phyloP scores from a whole-genome alignment of 2,797 vertebrate genomes.

The Gobionotothen gibberifrons region DNA sequence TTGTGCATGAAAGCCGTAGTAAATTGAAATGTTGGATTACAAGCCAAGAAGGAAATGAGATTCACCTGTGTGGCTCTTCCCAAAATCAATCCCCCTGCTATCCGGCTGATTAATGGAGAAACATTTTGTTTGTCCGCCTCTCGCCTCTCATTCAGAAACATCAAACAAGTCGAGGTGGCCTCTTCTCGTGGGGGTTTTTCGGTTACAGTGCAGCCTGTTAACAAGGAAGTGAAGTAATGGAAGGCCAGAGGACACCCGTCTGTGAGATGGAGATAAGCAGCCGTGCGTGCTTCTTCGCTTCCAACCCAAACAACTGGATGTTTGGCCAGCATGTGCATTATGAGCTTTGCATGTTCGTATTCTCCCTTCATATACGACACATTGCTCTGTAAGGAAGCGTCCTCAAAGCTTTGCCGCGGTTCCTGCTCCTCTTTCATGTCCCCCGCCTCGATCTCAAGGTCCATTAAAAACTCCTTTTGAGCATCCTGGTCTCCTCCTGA shows the following conservation, averaged over 20 bases:
- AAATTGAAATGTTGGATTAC: slow-evolving; percentile 67
- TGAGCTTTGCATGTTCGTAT: slow-evolving; percentile 15
- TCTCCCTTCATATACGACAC: neutral
- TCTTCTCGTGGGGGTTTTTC: slow-evolving; percentile 9
- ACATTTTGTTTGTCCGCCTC: slow-evolving; percentile 26
- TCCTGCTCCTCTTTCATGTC: slow-evolving; percentile 57
- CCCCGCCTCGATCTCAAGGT: slow-evolving; percentile 55
- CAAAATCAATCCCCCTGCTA: slow-evolving; percentile 43
- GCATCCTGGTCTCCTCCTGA: slow-evolving; percentile 11
- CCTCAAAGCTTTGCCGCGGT: slow-evolving; percentile 30
- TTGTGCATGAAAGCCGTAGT: slow-evolving; percentile 42
- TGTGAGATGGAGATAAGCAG: slow-evolving; percentile 71
- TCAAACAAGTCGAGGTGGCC: slow-evolving; percentile 47
- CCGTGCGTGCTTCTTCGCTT: slow-evolving; percentile 33
- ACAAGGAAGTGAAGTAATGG: slow-evolving; percentile 64
- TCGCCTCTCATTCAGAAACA: slow-evolving; percentile 25
- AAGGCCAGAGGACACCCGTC: slow-evolving; percentile 61
- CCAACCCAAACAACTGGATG: slow-evolving; percentile 9
- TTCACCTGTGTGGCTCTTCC: slow-evolving; percentile 55
- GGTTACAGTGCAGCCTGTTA: slow-evolving; percentile 55
- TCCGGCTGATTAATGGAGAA: slow-evolving; percentile 57
- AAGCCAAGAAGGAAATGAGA: slow-evolving; percentile 67
- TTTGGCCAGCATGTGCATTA: slow-evolving; percentile 36
- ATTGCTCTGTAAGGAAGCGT: neutral
- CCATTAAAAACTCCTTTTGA: slow-evolving; percentile 62